A percentile compares a stretch with the other conserved stretches of the same genome.
These are phyloP conservation scores for Pseudolaguvia tuberculata DNA, from an alignment of 2,113 vertebrate genomes.

Conservation along the genomic window DNA sequence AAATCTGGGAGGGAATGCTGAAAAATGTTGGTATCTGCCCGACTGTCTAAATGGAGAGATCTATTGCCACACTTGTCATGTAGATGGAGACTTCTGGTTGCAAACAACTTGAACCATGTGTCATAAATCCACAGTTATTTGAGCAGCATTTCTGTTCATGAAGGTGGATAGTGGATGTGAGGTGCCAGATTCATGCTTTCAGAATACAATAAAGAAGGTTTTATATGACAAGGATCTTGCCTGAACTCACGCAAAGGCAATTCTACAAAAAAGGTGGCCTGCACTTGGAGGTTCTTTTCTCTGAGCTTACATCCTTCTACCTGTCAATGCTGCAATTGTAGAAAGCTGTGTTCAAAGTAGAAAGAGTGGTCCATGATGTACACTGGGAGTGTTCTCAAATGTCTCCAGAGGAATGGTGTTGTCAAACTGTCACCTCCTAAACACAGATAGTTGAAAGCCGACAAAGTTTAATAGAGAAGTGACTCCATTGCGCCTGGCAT, in stretches of 20 bases:
- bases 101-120: background rate
- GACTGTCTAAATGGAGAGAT: background rate
- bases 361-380: too few relatives aligned
- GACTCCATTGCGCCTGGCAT: background rate
- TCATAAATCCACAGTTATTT: background rate
- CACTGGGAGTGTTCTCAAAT: too few relatives aligned
- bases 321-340: too few relatives aligned
- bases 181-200: background rate
- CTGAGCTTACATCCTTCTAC: background rate
- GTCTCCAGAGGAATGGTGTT: too few relatives aligned
- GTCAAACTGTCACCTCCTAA: background rate
- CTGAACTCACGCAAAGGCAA: background rate
- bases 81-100: background rate
- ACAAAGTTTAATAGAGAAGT: background rate
- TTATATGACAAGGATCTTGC: background rate
- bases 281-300: background rate
- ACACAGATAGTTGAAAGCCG: background rate
- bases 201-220: background rate
- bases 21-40: background rate
- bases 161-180: background rate
- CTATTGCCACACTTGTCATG: background rate
- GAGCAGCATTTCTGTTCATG: background rate
- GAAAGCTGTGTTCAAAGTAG: too few relatives aligned
- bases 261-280: background rate
- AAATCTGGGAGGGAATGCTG: background rate